Base-by-base conservation (phyloP, 2,113 vertebrate genomes). In the Oceanites oceanicus region DNA sequence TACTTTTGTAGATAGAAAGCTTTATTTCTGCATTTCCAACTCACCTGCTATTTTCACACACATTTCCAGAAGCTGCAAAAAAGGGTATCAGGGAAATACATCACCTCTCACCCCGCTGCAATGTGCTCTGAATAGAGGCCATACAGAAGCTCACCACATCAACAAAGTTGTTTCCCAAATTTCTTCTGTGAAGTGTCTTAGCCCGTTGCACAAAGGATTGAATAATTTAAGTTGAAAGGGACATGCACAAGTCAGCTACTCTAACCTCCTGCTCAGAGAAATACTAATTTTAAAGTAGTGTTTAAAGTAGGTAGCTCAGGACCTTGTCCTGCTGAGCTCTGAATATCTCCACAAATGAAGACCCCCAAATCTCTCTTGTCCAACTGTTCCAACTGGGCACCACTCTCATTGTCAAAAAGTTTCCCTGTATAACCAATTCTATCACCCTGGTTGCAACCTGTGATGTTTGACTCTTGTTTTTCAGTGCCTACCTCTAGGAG, bases 361-460 rank as follows among this genome's bases (percentile, higher is more conserved):
- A 44, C 5, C 10, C 13, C 15, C 13, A 85, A 65, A 65, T 3
- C 20, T 68, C 81, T 78, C 40, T 11, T 21, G 4, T 42, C 29
- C 9, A 15, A 15, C 11, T 53, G 3, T 55, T 84, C 11, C 59
- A 67, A 7, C 17, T 26, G 15, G 11, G 40, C 38, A 47, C 6
- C 13, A 67, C 29, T 59, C 34, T 68, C 26, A 23, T 26, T 34
- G 67, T 30, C n/a, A 79, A 27, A 42, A 87, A 44, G 10, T 25
- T 65, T 86, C 14, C 27, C 58, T 0, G 0, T 16, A 9, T 9
- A 49, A 45, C 19, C 36, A 74, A 26, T 7, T 32, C 2, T 12
- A 61, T 66, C 45, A n/a, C 18, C 15, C 34, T 61, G 25, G 11
- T 29, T 76, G 66, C 27, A 49, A 76, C 40, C 21, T 56, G 23